Percentiles rank a stretch among this genome's conserved stretches.
These are phyloP conservation scores for Selenia dentaria DNA, from an alignment of 2,888 invertebrate species.

Conservation along the genomic window DNA sequence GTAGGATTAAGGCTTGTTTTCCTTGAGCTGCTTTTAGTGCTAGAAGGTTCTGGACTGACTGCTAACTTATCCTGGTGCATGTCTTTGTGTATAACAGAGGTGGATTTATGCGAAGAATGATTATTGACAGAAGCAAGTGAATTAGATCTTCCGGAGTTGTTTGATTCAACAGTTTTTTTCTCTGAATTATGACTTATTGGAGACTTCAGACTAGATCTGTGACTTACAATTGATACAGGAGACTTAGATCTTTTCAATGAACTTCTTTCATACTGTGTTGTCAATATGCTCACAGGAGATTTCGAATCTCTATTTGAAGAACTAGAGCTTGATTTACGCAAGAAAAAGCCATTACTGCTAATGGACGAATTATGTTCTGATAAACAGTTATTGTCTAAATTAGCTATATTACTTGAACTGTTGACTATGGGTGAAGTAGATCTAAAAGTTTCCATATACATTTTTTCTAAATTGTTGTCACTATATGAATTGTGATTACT, in stretches of 20 bases:
- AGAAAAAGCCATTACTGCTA: conserved; percentile 55
- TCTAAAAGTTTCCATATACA: conserved; percentile 68
- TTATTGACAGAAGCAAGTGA: conserved; percentile 60
- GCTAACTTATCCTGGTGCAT: conserved; percentile 51
- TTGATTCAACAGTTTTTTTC: conserved; percentile 30
- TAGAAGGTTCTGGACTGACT: conserved; percentile 62
- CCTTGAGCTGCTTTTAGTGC: conserved; percentile 57
- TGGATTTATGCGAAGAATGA: conserved; percentile 49
- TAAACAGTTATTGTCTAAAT: conserved; percentile 37
- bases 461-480: conserved; percentile 69
- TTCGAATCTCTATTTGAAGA: conserved; percentile 44
- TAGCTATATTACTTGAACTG: conserved; percentile 45
- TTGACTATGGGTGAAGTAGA: conserved; percentile 53
- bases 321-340: conserved; percentile 50
- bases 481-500: conserved; percentile 49
- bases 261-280: conserved; percentile 32
- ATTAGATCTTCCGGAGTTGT: conserved; percentile 44
- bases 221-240: conserved; percentile 49
- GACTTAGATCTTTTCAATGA: conserved; percentile 44
- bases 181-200: conserved; percentile 25
- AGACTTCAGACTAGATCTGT: conserved; percentile 41
- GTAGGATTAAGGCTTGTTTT: conserved; percentile 73
- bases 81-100: conserved; percentile 57
- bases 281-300: conserved; percentile 43
- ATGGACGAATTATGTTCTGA: conserved; percentile 28